Evolutionary conservation across 2,797 vertebrate genomes (phyloP), one percentile per base, ranked within the genome.

Genomic region (Typhlichthys eigenmanni): DNA sequence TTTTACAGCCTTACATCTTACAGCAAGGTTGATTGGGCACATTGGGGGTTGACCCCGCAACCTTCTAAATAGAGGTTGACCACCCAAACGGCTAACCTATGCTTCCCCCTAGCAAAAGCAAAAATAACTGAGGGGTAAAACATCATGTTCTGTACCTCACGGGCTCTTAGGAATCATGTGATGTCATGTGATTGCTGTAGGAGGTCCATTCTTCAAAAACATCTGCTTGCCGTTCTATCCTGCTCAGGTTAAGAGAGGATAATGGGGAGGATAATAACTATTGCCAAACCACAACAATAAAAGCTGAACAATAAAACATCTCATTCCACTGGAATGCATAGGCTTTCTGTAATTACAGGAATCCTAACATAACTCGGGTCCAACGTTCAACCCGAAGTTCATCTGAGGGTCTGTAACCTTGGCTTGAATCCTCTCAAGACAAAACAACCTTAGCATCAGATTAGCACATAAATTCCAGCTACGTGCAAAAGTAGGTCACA

Each of bases 261-360:
- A 48, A 32, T 11, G 48, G 7, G 4, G 58, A 38, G 0, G 4
- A 61, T 66, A 60, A 71, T 32, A 29, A 29, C 24, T 24, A 62
- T 59, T 67, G 63, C 69, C 68, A 68, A 74, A 73, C 64, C 32
- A 19, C 38, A 14, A 70, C 72, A 63, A 63, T 79, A 79, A 83
- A 87, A 81, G 48, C 12, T 51, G 46, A 81, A 71, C 68, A 54
- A 68, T 69, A 68, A 47, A 72, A 68, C 32, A 58, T 62, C 60
- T 77, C 72, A 74, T 55, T 47, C 49, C 13, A 14, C 13, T 52
- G 75, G 80, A 80, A 85, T 87, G 82, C 68, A 75, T 49, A 54
- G 59, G 55, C 58, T 74, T 71, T 79, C 55, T 64, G 68, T 45
- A 46, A 56, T 65, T 57, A 6, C 54, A 24, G 43, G 13, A 12